Conservation (phyloP, 2,113 vertebrate species). For the Thunnus maccoyii region DNA sequence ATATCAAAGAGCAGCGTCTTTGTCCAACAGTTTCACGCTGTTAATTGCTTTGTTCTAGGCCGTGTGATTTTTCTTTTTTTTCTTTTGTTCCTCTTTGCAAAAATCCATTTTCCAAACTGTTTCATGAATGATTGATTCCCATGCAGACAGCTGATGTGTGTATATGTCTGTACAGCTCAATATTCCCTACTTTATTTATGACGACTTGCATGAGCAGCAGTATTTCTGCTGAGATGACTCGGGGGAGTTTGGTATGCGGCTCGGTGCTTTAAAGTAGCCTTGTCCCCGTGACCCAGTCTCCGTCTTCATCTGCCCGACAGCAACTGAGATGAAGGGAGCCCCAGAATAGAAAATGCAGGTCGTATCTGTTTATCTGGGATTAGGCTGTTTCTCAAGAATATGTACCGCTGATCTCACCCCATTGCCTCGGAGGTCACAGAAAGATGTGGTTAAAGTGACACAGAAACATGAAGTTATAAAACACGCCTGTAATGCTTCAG, state of each 20-base stretch:
- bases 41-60: slow-evolving; percentile 22
- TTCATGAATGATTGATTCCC: neutral
- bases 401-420: slow-evolving; percentile 19
- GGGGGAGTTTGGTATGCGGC: slow-evolving; percentile 4
- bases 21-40: slow-evolving; percentile 14
- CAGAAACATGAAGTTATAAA: slow-evolving; percentile 31
- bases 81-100: neutral
- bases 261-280: slow-evolving; percentile 31
- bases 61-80: neutral
- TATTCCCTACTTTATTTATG: slow-evolving; percentile 68
- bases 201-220: slow-evolving; percentile 22
- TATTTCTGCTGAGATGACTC: slow-evolving; percentile 22
- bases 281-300: slow-evolving; percentile 59
- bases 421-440: slow-evolving; percentile 28
- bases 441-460: slow-evolving; percentile 17
- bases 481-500: neutral
- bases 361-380: slow-evolving; percentile 45
- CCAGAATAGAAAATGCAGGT: slow-evolving; percentile 43
- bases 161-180: slow-evolving; percentile 23
- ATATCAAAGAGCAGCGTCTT: slow-evolving; percentile 27
- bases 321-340: neutral
- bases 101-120: neutral
- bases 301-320: slow-evolving; percentile 41
- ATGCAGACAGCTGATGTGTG: neutral
- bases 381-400: slow-evolving; percentile 16